A percentile compares a stretch with the other conserved stretches of the same genome.
Conservation (phyloP, 2,113 vertebrate genomes). For the Microcebus tavaratra region DNA sequence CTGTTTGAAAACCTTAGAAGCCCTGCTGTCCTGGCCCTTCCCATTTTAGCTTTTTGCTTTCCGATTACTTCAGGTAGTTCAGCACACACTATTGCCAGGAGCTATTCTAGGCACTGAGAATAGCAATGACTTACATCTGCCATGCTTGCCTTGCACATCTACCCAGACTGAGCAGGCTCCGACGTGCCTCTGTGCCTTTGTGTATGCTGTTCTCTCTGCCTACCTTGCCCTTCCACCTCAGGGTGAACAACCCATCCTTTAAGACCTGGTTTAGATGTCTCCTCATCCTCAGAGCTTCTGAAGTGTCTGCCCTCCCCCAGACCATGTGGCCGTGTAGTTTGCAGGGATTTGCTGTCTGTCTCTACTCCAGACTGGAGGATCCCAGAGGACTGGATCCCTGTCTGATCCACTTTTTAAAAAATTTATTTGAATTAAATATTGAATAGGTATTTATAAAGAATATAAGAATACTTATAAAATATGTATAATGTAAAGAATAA, state of each 20-base stretch:
- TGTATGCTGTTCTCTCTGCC: not conserved
- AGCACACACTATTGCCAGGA: not conserved
- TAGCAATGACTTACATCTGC: not conserved
- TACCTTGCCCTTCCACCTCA: not conserved
- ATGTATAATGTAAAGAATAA: constrained; percentile 18
- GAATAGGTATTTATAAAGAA: constrained; percentile 16
- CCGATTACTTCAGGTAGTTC: not conserved
- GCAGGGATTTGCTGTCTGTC: constrained; percentile 43
- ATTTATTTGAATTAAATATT: constrained; percentile 50
- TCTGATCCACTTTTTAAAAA: constrained; percentile 5
- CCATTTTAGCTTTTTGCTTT: not conserved
- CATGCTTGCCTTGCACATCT: not conserved
- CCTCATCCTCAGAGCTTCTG: not conserved
- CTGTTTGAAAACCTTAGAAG: not conserved
- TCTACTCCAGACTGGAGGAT: not conserved
- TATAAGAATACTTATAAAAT: constrained; percentile 38
- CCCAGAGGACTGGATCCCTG: not conserved
- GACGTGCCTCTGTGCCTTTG: not conserved
- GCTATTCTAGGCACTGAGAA: not conserved
- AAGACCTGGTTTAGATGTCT: not conserved
- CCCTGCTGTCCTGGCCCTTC: not conserved
- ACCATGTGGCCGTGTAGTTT: not conserved
- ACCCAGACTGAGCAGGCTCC: not conserved
- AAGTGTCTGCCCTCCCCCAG: not conserved
- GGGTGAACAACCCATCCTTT: not conserved